Percentiles rank a stretch among this genome's conserved stretches.
These are phyloP conservation scores for Danio kyathit DNA, from an alignment of 2,797 vertebrate species.

Conservation along the genomic window DNA sequence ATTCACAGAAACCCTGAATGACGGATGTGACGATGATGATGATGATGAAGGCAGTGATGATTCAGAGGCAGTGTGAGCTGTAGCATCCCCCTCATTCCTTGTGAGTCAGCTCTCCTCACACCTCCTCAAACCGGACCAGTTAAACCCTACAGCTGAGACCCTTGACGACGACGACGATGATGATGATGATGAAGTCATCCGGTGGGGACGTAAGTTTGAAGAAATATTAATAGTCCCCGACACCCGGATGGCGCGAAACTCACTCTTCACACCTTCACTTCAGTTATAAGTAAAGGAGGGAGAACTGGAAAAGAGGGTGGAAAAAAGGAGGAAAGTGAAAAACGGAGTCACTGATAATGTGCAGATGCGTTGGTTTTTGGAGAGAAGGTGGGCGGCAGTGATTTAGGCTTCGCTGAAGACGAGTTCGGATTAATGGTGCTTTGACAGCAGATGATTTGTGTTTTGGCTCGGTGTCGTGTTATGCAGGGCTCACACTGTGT, in stretches of 20 bases:
- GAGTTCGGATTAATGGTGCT: neutral
- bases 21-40: constrained; percentile 41
- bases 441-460: constrained; percentile 35
- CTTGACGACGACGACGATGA: constrained; percentile 42
- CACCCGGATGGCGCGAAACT: constrained; percentile 35
- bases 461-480: constrained; percentile 2
- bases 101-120: constrained; percentile 74
- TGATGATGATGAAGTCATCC: constrained; percentile 48
- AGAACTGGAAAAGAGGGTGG: neutral
- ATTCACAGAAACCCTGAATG: constrained; percentile 44
- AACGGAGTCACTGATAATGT: constrained; percentile 6
- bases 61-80: constrained; percentile 56
- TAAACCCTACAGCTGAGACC: constrained; percentile 34
- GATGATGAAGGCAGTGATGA: constrained; percentile 53
- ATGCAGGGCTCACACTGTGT: neutral
- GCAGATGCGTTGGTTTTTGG: constrained; percentile 5
- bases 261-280: constrained; percentile 39
- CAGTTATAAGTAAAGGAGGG: constrained; percentile 17
- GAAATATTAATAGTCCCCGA: constrained; percentile 58
- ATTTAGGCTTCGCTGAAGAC: constrained; percentile 8
- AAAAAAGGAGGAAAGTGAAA: constrained; percentile 38
- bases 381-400: neutral
- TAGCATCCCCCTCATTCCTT: constrained; percentile 67
- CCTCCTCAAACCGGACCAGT: constrained; percentile 21
- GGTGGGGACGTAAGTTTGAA: constrained; percentile 48